Evolutionary conservation across 1,140 invertebrate species (phyloP).

Genomic region (Drosophila triauraria): DNA sequence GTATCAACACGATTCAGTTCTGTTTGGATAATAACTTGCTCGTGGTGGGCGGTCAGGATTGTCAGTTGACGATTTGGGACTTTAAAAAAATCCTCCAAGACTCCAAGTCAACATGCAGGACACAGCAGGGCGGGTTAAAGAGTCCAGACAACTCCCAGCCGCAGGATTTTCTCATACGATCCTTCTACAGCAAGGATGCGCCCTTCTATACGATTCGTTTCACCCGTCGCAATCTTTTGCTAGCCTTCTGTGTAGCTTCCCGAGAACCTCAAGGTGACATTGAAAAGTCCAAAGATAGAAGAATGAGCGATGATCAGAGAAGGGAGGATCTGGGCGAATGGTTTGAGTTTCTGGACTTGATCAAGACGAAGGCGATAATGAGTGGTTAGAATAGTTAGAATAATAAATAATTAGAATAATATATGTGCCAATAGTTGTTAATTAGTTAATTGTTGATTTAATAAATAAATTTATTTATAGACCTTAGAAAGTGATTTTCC

Average conservation of each 20-base stretch:
- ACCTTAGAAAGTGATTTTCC: too few species aligned
- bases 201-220: conserved; percentile 39
- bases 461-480: background rate
- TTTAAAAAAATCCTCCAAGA: conserved; percentile 40
- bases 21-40: conserved; percentile 53
- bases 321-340: conserved; percentile 6
- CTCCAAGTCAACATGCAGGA: background rate
- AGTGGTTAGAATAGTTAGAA: background rate
- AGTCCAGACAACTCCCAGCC: fast-evolving
- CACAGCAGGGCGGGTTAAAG: background rate
- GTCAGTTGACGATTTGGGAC: conserved; percentile 54
- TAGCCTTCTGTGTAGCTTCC: conserved; percentile 38
- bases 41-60: conserved; percentile 47
- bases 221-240: conserved; percentile 45
- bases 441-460: background rate
- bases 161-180: conserved; percentile 23
- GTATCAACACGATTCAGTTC: conserved; percentile 42
- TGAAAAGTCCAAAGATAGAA: background rate
- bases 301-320: background rate
- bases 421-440: too few species aligned
- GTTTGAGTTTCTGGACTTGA: conserved; percentile 25
- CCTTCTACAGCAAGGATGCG: conserved; percentile 24
- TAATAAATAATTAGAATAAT: background rate
- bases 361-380: conserved; percentile 30
- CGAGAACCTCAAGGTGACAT: too few species aligned